Evolutionary conservation across 2,113 vertebrate species (phyloP).

Genomic region (Microcebus tavaratra): DNA sequence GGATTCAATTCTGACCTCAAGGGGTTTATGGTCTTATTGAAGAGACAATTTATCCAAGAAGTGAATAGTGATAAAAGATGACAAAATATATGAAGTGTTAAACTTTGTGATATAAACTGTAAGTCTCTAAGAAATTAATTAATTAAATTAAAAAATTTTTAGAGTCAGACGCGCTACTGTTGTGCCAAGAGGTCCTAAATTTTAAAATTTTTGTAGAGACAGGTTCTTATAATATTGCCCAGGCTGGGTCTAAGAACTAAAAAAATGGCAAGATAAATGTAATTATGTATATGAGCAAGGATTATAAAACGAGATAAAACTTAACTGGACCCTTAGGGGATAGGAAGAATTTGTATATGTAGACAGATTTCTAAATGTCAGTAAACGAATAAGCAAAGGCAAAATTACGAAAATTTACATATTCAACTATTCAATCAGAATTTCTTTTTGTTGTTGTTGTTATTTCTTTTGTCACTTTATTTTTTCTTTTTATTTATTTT

Average conservation of each 20-base stretch:
- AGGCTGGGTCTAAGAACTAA: not conserved
- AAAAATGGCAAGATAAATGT: slow-evolving; percentile 27
- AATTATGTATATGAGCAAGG: not conserved
- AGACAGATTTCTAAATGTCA: not conserved
- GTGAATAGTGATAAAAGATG: slow-evolving; percentile 15
- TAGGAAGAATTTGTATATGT: not conserved
- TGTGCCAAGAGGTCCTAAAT: too few species aligned
- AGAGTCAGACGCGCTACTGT: too few species aligned
- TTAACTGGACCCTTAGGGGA: not conserved
- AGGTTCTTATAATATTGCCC: too few species aligned
- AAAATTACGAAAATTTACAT: not conserved
- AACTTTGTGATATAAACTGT: not conserved
- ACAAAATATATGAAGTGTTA: not conserved
- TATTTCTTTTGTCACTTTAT: not conserved
- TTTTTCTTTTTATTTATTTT: not conserved
- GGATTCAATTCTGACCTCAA: not conserved
- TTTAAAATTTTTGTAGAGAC: too few species aligned
- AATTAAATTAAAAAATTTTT: too few species aligned
- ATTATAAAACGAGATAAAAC: not conserved
- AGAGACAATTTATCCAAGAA: not conserved
- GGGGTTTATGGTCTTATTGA: not conserved
- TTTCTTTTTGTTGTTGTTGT: not conserved
- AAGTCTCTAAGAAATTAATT: not conserved
- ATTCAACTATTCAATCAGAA: not conserved
- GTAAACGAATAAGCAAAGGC: not conserved